phyloP scores from a whole-genome alignment of 2,888 invertebrate species.

The Imbricaverruca yamaguchii region DNA sequence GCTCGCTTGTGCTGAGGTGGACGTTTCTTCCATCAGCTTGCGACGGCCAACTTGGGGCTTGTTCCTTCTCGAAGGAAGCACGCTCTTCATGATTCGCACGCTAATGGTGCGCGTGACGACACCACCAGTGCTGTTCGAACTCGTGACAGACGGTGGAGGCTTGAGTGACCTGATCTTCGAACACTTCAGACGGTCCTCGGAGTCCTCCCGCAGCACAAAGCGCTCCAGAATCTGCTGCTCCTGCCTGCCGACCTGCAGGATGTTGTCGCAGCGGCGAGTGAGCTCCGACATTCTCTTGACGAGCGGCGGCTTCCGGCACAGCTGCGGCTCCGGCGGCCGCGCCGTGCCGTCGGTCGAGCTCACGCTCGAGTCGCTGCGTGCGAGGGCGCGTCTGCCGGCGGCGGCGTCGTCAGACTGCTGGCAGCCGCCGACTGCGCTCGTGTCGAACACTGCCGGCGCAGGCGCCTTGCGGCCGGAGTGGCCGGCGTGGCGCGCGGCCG shows the following conservation, averaged over 20 bases:
- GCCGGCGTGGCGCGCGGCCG: background rate
- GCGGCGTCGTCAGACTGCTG: no score
- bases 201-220: background rate
- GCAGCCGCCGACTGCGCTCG: no score
- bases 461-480: background rate
- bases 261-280: background rate
- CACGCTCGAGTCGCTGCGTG: conserved; percentile 26
- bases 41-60: background rate
- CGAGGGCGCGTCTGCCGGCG: no score
- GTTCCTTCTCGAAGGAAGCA: background rate
- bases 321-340: conserved; percentile 38
- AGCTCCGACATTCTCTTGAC: conserved; percentile 5
- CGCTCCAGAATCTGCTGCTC: conserved; percentile 3
- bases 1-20: background rate
- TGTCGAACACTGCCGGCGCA: background rate
- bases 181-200: background rate
- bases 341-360: conserved; percentile 29
- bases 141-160: background rate
- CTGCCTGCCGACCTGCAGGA: background rate
- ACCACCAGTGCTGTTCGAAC: background rate
- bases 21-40: background rate
- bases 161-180: background rate
- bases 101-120: background rate
- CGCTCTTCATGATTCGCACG: background rate
- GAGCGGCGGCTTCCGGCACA: conserved; percentile 41